Evolutionary conservation across 1,140 invertebrate genomes (phyloP).

Genomic region (Bombus impatiens): DNA sequence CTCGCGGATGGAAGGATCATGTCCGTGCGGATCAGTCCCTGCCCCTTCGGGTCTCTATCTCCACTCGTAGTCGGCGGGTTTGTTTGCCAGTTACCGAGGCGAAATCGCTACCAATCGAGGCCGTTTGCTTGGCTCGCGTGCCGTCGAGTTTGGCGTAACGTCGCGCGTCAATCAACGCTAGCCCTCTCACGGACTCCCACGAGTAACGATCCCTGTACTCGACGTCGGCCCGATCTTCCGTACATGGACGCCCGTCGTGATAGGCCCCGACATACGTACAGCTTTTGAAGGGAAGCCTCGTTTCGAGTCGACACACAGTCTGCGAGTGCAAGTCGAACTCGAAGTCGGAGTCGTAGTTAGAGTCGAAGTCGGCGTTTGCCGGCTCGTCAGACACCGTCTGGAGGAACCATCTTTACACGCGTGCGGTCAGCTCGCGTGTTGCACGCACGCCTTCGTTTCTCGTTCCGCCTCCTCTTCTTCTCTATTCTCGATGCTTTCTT

Average conservation of each 20-base stretch:
- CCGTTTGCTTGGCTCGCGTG: conserved; percentile 78
- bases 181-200: conserved; percentile 58
- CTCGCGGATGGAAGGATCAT: conserved; percentile 14
- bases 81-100: conserved; percentile 60
- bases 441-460: conserved; percentile 69
- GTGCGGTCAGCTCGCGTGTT: conserved; percentile 78
- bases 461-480: conserved; percentile 10
- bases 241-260: conserved; percentile 66
- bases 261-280: conserved; percentile 62
- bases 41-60: conserved; percentile 16
- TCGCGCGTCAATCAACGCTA: conserved; percentile 78
- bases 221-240: conserved; percentile 72
- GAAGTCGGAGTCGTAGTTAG: conserved; percentile 30
- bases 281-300: conserved; percentile 55
- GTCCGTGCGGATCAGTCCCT: not conserved
- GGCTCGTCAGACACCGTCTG: conserved; percentile 46
- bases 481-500: conserved; percentile 3
- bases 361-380: conserved; percentile 52
- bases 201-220: conserved; percentile 70
- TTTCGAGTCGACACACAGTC: conserved; percentile 42
- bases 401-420: conserved; percentile 77
- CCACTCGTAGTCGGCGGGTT: conserved; percentile 17
- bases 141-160: conserved; percentile 76
- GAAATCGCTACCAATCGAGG: conserved; percentile 59
- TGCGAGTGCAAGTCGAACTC: conserved; percentile 55